Percentiles rank a stretch among this genome's conserved stretches.
Conservation (phyloP, 2,113 vertebrate genomes). For the Trichechus manatus region DNA sequence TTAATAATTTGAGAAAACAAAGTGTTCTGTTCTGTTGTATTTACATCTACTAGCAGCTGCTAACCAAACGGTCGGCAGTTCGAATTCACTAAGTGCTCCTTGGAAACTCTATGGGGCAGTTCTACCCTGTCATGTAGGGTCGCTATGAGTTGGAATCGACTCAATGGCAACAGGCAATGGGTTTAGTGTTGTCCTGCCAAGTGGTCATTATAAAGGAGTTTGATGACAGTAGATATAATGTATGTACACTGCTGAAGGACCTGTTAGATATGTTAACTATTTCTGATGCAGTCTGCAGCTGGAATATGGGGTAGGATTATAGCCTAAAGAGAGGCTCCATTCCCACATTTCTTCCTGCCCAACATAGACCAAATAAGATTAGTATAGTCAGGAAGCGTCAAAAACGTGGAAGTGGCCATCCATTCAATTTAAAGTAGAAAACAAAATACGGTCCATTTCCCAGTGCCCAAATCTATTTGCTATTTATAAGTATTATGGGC, state of each 20-base stretch:
- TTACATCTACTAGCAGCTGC: not conserved
- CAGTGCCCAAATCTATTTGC: not conserved
- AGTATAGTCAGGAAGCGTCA: not conserved
- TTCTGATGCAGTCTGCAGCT: not conserved
- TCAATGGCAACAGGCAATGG: too few species aligned
- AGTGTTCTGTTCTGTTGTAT: not conserved
- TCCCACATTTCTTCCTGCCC: not conserved
- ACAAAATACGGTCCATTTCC: not conserved
- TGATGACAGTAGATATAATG: not conserved
- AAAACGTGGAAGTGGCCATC: not conserved
- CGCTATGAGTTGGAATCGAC: too few species aligned
- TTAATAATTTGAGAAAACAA: constrained; percentile 44
- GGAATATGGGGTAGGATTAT: not conserved
- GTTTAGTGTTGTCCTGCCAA: not conserved
- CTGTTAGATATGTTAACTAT: not conserved
- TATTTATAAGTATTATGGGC: not conserved
- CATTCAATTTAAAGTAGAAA: not conserved
- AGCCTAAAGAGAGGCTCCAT: not conserved
- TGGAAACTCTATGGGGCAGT: too few species aligned
- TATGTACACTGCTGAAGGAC: not conserved
- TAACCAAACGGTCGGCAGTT: not conserved
- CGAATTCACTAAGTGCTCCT: too few species aligned
- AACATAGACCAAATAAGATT: not conserved
- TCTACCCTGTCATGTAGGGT: too few species aligned
- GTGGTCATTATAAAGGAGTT: not conserved